A percentile compares a stretch with the other conserved stretches of the same genome.
Conservation (phyloP, 2,888 invertebrate species). For the Creontiades dilutus region DNA sequence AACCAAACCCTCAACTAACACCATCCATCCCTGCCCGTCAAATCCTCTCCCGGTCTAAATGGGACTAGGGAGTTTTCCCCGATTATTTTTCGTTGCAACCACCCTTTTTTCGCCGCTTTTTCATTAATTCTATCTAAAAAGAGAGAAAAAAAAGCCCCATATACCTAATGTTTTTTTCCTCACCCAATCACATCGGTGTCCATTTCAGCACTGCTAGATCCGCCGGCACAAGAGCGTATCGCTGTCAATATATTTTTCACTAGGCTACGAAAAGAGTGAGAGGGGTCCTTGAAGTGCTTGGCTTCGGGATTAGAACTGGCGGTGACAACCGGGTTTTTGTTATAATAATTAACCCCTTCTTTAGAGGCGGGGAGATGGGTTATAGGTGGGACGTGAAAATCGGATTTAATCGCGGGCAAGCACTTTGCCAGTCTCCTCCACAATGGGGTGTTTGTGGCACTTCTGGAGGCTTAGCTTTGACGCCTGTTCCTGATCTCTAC, state of each 20-base stretch:
- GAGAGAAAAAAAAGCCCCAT: not conserved
- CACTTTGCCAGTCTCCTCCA: not conserved
- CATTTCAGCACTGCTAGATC: not conserved
- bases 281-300: not conserved
- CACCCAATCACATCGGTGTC: slow-evolving; percentile 4
- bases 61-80: not conserved
- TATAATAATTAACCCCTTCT: slow-evolving; percentile 16
- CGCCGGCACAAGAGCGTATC: slow-evolving; percentile 16
- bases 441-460: slow-evolving; percentile 25
- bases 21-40: slow-evolving; percentile 20
- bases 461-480: slow-evolving; percentile 19
- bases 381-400: slow-evolving; percentile 5
- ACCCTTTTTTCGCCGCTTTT: not conserved
- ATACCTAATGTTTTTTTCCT: not conserved
- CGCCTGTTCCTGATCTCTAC: not conserved
- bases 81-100: slow-evolving; percentile 1
- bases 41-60: not conserved
- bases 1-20: slow-evolving; percentile 10
- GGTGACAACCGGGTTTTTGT: slow-evolving; percentile 14
- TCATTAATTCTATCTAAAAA: slow-evolving; percentile 1
- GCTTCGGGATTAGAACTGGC: slow-evolving; percentile 10
- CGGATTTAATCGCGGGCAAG: slow-evolving; percentile 7
- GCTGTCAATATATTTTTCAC: slow-evolving; percentile 14
- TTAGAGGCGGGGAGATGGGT: not conserved
- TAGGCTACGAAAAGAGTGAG: not conserved